A percentile compares a stretch with the other conserved stretches of the same genome.
phyloP scores from a whole-genome alignment of 2,797 vertebrate genomes.

The Amphiprion clarkii region DNA sequence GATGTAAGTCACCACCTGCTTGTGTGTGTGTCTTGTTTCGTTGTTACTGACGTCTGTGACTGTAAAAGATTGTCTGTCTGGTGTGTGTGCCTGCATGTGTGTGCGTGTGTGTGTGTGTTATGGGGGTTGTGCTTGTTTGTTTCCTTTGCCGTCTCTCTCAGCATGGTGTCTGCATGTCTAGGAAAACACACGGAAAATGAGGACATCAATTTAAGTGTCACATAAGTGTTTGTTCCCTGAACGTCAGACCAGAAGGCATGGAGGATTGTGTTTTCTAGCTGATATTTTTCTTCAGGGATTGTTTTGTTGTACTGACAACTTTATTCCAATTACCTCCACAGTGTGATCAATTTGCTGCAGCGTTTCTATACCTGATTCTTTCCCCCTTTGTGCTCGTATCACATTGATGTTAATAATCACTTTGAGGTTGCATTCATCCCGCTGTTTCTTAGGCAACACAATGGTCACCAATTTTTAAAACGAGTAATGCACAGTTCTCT shows the following conservation, averaged over 20 bases:
- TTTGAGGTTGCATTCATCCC: slow-evolving; percentile 20
- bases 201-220: slow-evolving; percentile 74
- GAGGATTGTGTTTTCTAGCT: slow-evolving; percentile 20
- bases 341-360: slow-evolving; percentile 26
- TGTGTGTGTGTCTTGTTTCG: slow-evolving; percentile 13
- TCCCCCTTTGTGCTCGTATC: background rate
- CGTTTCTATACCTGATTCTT: slow-evolving; percentile 24
- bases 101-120: background rate
- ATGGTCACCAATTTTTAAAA: slow-evolving; percentile 4
- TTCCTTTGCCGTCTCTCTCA: slow-evolving; percentile 65
- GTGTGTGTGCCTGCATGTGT: slow-evolving; percentile 11
- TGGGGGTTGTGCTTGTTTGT: slow-evolving; percentile 61
- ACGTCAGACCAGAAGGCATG: slow-evolving; percentile 44
- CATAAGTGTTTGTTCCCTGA: slow-evolving; percentile 64
- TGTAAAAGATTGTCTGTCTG: slow-evolving; percentile 14
- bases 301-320: slow-evolving; percentile 51
- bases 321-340: slow-evolving; percentile 66
- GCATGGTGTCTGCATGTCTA: slow-evolving; percentile 59
- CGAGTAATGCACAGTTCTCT: slow-evolving; percentile 10
- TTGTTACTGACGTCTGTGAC: slow-evolving; percentile 36
- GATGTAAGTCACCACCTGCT: slow-evolving; percentile 84
- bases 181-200: slow-evolving; percentile 69
- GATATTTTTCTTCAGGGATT: slow-evolving; percentile 51
- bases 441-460: background rate
- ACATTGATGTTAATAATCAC: slow-evolving; percentile 20